phyloP scores from a whole-genome alignment of 2,888 invertebrate genomes.

The Eristalinus aeneus region DNA sequence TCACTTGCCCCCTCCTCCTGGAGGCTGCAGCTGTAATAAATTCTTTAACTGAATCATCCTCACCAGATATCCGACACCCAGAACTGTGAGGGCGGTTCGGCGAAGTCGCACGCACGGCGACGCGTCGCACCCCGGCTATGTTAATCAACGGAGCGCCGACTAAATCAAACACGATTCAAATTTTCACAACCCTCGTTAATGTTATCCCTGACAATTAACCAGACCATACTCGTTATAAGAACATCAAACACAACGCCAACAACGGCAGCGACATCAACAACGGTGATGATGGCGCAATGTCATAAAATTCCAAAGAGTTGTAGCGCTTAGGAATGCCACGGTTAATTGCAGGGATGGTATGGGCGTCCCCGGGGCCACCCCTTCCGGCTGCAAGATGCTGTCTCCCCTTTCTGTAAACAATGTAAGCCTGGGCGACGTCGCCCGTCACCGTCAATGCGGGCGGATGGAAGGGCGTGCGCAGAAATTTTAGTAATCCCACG shows the following conservation, averaged over 20 bases:
- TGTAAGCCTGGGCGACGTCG: constrained; percentile 7
- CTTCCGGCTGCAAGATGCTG: background rate
- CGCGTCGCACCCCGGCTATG: background rate
- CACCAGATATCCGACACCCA: background rate
- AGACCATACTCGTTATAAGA: background rate
- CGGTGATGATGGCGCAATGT: background rate
- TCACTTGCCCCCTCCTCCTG: background rate
- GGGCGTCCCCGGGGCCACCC: background rate
- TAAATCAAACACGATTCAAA: background rate
- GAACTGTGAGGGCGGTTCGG: background rate
- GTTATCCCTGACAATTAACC: background rate
- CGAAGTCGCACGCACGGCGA: too few species aligned
- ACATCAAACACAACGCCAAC: background rate
- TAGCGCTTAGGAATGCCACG: background rate
- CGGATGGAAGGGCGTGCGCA: background rate
- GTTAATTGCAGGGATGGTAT: constrained; percentile 19
- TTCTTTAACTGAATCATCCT: background rate
- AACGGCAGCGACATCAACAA: background rate
- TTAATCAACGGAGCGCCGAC: background rate
- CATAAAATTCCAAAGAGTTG: constrained; percentile 26
- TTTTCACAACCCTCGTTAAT: background rate
- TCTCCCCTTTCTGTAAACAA: constrained; percentile 1
- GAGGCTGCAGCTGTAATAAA: background rate
- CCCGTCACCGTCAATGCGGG: background rate
- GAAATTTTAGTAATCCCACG: constrained; percentile 32